Evolutionary conservation across 30 jellyfish, hydroid and myxozoan species (phyloP).

Genomic region (Euphysa ruthae): DNA sequence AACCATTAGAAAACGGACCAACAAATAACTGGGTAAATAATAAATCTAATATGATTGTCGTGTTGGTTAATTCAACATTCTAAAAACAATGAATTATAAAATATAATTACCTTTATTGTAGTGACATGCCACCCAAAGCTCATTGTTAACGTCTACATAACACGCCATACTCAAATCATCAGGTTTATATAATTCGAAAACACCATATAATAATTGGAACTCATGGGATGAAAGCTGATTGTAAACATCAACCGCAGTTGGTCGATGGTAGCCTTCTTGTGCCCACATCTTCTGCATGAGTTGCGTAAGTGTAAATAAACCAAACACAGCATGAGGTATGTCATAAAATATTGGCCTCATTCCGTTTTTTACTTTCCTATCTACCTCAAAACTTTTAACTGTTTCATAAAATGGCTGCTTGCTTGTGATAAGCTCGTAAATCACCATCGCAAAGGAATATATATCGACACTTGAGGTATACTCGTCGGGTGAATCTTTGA

Average conservation of each 20-base stretch:
- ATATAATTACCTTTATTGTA: constrained; percentile 26
- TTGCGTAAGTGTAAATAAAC: constrained; percentile 57
- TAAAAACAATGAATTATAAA: too few relatives aligned
- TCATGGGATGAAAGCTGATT: constrained; percentile 39
- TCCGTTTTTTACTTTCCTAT: constrained; percentile 42
- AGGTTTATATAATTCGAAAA: constrained; percentile 13
- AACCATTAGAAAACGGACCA: too few relatives aligned
- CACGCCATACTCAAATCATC: constrained; percentile 66
- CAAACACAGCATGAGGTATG: constrained; percentile 21
- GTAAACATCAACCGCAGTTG: constrained; percentile 41
- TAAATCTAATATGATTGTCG: too few relatives aligned
- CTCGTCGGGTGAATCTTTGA: constrained; percentile 46
- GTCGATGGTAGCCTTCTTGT: constrained; percentile 56
- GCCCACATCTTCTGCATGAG: constrained; percentile 64
- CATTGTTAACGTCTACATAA: constrained; percentile 15
- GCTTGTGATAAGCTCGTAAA: constrained; percentile 52
- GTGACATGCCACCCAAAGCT: constrained; percentile 74
- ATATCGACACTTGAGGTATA: constrained; percentile 78
- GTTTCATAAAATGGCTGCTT: constrained; percentile 67
- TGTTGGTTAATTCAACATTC: too few relatives aligned
- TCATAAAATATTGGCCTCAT: constrained; percentile 64
- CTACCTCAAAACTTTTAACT: constrained; percentile 28
- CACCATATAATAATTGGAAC: constrained; percentile 54
- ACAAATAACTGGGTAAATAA: too few relatives aligned
- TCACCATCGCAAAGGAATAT: constrained; percentile 75